Conservation (phyloP, 2,797 vertebrate species). For the Chaetodon trifasciatus region DNA sequence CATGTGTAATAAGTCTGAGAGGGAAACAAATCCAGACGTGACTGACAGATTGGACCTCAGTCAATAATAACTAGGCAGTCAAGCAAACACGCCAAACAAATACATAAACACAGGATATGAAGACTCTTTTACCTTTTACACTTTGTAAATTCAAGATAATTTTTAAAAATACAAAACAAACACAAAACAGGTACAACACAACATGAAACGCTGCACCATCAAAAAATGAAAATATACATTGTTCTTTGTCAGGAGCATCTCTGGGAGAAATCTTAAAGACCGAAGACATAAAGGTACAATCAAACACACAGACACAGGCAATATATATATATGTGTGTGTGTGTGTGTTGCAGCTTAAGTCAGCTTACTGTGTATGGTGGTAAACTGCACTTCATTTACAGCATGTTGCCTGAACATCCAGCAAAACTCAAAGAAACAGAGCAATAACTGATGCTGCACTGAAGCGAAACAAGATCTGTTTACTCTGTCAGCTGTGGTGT, state of each 20-base stretch:
- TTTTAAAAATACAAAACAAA: conserved; percentile 25
- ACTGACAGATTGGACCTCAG: neutral
- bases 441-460: conserved; percentile 20
- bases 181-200: conserved; percentile 1
- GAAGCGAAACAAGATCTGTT: conserved; percentile 65
- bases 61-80: neutral
- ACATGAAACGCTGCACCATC: neutral
- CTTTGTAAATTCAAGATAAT: conserved; percentile 4
- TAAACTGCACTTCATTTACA: neutral
- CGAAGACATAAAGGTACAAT: neutral
- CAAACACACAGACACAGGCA: neutral
- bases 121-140: neutral
- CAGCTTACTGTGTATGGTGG: neutral
- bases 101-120: neutral
- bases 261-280: neutral
- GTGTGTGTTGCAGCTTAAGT: neutral
- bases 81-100: neutral
- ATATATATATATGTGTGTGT: neutral
- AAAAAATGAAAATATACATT: neutral
- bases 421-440: conserved; percentile 1
- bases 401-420: conserved; percentile 25
- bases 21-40: neutral
- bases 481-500: conserved; percentile 32
- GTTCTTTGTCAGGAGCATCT: neutral
- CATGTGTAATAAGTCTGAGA: neutral